A percentile compares a stretch with the other conserved stretches of the same genome.
Conservation (phyloP, 2,888 invertebrate genomes). For the Abscondita cerata region DNA sequence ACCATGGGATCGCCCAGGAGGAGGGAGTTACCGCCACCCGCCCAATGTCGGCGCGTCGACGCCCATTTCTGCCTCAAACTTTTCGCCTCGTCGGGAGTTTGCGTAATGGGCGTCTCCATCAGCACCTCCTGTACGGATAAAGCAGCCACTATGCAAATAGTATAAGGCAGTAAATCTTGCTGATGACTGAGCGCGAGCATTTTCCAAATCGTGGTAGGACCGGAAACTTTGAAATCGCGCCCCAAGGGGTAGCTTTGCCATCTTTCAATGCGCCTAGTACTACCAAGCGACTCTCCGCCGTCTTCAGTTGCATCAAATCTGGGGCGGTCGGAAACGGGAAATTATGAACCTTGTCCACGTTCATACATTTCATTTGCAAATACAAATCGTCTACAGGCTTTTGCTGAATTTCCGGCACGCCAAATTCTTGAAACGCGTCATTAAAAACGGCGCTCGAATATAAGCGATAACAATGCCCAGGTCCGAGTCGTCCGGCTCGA, state of each 20-base stretch:
- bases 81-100: constrained; percentile 53
- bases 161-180: constrained; percentile 82
- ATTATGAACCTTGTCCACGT: constrained; percentile 88
- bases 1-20: constrained; percentile 91
- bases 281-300: constrained; percentile 76
- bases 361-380: constrained; percentile 95
- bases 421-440: constrained; percentile 81
- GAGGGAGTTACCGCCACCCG: constrained; percentile 73
- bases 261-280: constrained; percentile 82
- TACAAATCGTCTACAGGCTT: constrained; percentile 95
- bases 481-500: constrained; percentile 86
- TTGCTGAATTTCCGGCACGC: constrained; percentile 87
- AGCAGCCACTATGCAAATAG: constrained; percentile 88
- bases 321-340: constrained; percentile 98
- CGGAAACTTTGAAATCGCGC: constrained; percentile 90
- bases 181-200: constrained; percentile 94
- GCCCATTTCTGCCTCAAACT: constrained; percentile 58
- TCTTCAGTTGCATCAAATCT: constrained; percentile 75
- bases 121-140: constrained; percentile 93
- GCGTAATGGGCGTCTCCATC: constrained; percentile 56
- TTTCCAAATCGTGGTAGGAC: constrained; percentile 86
- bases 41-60: constrained; percentile 71
- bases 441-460: constrained; percentile 94
- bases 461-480: constrained; percentile 93
- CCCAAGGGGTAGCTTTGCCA: constrained; percentile 77